Conservation (phyloP, 2,888 invertebrate genomes). For the Amiota communis region DNA sequence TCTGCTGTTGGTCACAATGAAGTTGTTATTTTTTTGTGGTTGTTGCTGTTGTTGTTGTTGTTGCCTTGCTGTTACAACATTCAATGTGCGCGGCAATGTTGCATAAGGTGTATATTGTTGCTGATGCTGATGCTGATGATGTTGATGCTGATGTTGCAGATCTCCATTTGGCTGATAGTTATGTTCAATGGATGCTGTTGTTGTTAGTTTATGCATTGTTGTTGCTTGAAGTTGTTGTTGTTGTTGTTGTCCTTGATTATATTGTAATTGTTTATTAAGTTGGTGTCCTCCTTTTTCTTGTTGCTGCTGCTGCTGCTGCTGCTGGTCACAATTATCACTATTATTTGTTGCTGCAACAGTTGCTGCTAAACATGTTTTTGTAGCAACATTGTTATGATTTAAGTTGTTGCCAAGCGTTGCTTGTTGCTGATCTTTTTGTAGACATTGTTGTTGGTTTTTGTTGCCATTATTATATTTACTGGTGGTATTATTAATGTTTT, state of each 20-base stretch:
- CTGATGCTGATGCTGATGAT: conserved; percentile 43
- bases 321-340: conserved; percentile 16
- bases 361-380: conserved; percentile 1
- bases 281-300: conserved; percentile 28
- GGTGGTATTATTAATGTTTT: conserved; percentile 62
- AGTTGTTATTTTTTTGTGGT: conserved; percentile 22
- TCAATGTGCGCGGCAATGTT: conserved; percentile 58
- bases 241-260: conserved; percentile 19
- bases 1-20: conserved; percentile 13
- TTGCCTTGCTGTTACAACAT: conserved; percentile 33
- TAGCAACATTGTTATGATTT: too few relatives aligned
- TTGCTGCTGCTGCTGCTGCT: conserved; percentile 31
- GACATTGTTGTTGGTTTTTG: background rate
- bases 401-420: too few relatives aligned
- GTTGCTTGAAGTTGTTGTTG: conserved; percentile 37
- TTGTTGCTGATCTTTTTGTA: too few relatives aligned
- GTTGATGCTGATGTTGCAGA: conserved; percentile 44
- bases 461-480: conserved; percentile 10
- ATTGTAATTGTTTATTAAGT: background rate
- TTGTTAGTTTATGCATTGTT: conserved; percentile 56
- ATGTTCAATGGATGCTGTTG: conserved; percentile 65
- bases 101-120: conserved; percentile 59
- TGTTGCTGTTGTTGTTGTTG: conserved; percentile 30
- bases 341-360: conserved; percentile 25
- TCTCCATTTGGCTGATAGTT: conserved; percentile 48